A percentile compares a stretch with the other conserved stretches of the same genome.
Conservation (phyloP, 2,888 invertebrate genomes). For the Sinhomidia bicolor region DNA sequence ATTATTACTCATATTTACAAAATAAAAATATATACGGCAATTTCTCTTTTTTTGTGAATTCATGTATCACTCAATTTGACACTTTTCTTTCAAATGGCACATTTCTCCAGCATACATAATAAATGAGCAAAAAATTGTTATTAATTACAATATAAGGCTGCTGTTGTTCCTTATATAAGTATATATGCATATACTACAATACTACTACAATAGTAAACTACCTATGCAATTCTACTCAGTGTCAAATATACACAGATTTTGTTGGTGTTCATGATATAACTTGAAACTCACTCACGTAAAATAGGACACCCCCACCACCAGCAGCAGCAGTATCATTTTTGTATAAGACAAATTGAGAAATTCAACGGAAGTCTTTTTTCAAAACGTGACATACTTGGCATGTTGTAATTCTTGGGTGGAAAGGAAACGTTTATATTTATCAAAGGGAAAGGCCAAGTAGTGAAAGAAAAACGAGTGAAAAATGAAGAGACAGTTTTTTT, state of each 20-base stretch:
- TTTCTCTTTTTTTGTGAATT: background rate
- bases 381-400: slow-evolving; percentile 25
- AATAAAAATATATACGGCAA: too few species aligned
- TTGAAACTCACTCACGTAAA: background rate
- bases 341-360: slow-evolving; percentile 6
- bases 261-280: too few species aligned
- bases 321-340: background rate
- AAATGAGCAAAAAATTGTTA: background rate
- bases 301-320: too few species aligned
- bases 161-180: too few species aligned
- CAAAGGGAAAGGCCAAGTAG: slow-evolving; percentile 5
- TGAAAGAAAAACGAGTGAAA: background rate
- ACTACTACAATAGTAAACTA: too few species aligned
- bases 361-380: background rate
- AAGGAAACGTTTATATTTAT: slow-evolving; percentile 41
- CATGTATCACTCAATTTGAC: slow-evolving; percentile 8
- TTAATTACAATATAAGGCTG: too few species aligned
- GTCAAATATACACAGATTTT: too few species aligned
- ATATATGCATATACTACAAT: background rate
- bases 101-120: slow-evolving; percentile 5
- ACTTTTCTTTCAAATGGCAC: slow-evolving; percentile 29
- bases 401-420: slow-evolving; percentile 46
- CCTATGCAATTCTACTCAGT: too few species aligned
- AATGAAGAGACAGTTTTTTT: slow-evolving; percentile 35
- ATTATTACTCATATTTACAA: too few species aligned